Conservation (phyloP, 2,888 invertebrate genomes). For the Plebejus anna region DNA sequence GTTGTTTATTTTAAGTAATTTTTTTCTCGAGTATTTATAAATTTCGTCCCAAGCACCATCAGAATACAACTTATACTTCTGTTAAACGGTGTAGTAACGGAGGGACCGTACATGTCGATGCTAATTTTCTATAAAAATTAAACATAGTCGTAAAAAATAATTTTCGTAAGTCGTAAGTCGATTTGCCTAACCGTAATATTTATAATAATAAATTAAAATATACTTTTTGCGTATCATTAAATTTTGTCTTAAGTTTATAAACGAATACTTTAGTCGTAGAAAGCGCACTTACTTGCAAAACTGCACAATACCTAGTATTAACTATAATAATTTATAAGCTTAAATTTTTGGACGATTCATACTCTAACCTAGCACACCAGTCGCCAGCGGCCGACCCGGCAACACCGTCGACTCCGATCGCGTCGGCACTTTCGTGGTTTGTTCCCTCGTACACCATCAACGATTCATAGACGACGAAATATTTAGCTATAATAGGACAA, state of each 20-base stretch:
- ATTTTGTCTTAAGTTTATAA: background rate
- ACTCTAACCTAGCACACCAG: background rate
- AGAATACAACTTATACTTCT: background rate
- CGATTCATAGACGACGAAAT: background rate
- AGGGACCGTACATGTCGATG: background rate
- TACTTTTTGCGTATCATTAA: background rate
- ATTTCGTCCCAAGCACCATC: background rate
- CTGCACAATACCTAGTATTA: background rate
- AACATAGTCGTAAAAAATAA: background rate
- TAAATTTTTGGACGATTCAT: slow-evolving; percentile 26
- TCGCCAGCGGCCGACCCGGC: background rate
- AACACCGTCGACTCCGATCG: background rate
- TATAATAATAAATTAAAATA: slow-evolving; percentile 14
- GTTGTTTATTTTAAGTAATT: background rate
- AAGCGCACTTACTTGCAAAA: slow-evolving; percentile 11
- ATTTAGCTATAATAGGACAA: background rate
- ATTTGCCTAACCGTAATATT: background rate
- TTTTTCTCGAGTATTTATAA: background rate
- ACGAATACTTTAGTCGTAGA: background rate
- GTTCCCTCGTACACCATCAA: background rate
- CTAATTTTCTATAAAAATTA: background rate
- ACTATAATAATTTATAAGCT: slow-evolving; percentile 16
- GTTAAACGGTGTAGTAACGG: background rate
- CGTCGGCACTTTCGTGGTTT: background rate
- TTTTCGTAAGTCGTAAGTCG: background rate